These are phyloP conservation scores for Pelmatolapia mariae DNA, from an alignment of 2,113 vertebrate species.

Conservation along the genomic window DNA sequence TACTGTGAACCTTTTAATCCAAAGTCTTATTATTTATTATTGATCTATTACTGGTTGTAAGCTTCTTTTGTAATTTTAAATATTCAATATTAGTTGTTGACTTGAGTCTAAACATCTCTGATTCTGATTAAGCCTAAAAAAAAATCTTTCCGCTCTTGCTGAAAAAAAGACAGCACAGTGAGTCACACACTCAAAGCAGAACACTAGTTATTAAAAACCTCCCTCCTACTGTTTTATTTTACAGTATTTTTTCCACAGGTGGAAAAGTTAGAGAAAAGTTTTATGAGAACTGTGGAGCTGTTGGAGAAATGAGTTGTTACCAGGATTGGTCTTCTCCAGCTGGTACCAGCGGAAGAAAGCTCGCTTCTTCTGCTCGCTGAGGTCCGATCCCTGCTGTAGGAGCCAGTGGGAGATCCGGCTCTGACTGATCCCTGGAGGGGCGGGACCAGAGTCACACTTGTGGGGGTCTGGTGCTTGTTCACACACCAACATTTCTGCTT, in stretches of 20 bases:
- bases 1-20: not conserved
- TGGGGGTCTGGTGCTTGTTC: not conserved
- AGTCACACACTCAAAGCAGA: not conserved
- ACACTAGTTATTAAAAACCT: not conserved
- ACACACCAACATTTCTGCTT: not conserved
- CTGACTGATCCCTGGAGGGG: slow-evolving; percentile 89
- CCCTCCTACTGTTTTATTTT: not conserved
- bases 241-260: not conserved
- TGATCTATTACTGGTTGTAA: not conserved
- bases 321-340: slow-evolving; percentile 95
- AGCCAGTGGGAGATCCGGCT: slow-evolving; percentile 99
- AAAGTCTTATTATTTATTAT: not conserved
- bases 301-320: slow-evolving; percentile 60
- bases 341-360: slow-evolving; percentile 99
- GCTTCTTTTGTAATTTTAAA: not conserved
- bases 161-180: not conserved
- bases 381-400: slow-evolving; percentile 94
- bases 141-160: not conserved
- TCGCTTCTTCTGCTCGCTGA: slow-evolving; percentile 98
- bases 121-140: not conserved
- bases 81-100: not conserved
- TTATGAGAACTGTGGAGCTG: not conserved
- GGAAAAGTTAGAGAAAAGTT: not conserved
- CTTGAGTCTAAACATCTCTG: not conserved
- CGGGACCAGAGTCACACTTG: not conserved